A percentile compares a stretch with the other conserved stretches of the same genome.
phyloP scores from a whole-genome alignment of 2,888 invertebrate genomes.

The Apamea monoglypha region DNA sequence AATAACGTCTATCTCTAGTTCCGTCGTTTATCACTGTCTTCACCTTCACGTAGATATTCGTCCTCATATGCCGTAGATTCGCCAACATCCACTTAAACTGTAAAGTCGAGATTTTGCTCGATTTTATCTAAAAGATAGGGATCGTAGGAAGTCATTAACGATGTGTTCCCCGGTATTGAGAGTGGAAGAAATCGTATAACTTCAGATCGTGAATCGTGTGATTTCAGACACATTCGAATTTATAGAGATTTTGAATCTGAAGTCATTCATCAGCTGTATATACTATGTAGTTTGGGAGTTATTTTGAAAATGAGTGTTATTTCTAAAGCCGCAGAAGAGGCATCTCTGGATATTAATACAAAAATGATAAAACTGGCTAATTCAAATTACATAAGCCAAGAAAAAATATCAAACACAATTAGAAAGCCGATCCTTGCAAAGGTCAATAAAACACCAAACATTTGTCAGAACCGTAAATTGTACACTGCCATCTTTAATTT shows the following conservation, averaged over 20 bases:
- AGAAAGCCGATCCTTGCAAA: constrained; percentile 25
- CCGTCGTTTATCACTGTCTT: constrained; percentile 53
- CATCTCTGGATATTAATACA: background rate
- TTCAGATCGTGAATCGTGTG: background rate
- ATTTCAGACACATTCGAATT: background rate
- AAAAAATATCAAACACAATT: constrained; percentile 27
- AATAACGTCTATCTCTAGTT: constrained; percentile 20
- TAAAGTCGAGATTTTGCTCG: background rate
- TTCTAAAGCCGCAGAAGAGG: background rate
- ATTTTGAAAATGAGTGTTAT: background rate
- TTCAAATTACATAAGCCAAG: constrained; percentile 4
- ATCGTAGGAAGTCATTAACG: constrained; percentile 28
- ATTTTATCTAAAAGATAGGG: constrained; percentile 26
- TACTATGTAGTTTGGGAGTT: too few relatives aligned
- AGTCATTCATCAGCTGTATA: background rate
- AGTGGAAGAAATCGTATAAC: constrained; percentile 12
- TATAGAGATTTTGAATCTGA: background rate
- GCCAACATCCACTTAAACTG: constrained; percentile 35
- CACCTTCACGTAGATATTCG: constrained; percentile 33
- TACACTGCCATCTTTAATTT: constrained; percentile 22
- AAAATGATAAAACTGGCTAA: constrained; percentile 2
- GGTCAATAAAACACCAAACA: constrained; percentile 3
- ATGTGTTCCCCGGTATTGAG: constrained; percentile 9
- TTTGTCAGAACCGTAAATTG: background rate
- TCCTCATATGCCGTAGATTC: constrained; percentile 34